A percentile compares a stretch with the other conserved stretches of the same genome.
These are phyloP conservation scores for Yponomeuta plumbellus DNA, from an alignment of 2,888 invertebrate genomes.

Conservation along the genomic window DNA sequence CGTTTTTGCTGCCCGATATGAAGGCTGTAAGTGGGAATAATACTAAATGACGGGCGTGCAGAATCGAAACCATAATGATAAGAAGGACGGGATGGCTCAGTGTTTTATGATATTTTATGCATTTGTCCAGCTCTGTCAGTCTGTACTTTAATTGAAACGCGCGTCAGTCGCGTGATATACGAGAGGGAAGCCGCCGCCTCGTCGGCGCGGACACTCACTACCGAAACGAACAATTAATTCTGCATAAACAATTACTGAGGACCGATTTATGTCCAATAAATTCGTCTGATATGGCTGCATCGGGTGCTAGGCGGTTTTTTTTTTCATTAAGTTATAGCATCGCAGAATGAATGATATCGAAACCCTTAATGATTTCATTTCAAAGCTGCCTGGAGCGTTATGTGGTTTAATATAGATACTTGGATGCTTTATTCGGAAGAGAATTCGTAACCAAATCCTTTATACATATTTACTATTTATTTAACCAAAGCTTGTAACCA, in stretches of 20 bases:
- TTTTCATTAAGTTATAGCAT: background rate
- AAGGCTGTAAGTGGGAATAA: constrained; percentile 10
- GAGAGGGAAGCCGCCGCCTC: constrained; percentile 36
- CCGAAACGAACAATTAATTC: constrained; percentile 53
- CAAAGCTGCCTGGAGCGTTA: constrained; percentile 36
- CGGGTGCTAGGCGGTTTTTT: constrained; percentile 33
- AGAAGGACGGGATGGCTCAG: constrained; percentile 18
- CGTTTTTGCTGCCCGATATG: constrained; percentile 1
- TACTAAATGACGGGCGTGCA: constrained; percentile 27
- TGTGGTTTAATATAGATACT: constrained; percentile 11
- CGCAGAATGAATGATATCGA: constrained; percentile 14
- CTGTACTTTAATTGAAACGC: constrained; percentile 62
- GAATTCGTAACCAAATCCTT: constrained; percentile 3
- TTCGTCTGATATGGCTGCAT: constrained; percentile 35
- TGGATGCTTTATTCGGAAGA: background rate
- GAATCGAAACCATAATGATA: constrained; percentile 27
- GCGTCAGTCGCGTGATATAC: constrained; percentile 56
- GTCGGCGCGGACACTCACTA: constrained; percentile 37
- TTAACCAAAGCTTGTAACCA: constrained; percentile 31
- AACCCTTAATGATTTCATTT: constrained; percentile 55
- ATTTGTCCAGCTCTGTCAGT: constrained; percentile 48
- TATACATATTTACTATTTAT: constrained; percentile 11
- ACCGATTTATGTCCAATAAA: constrained; percentile 58
- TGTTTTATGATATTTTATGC: constrained; percentile 31
- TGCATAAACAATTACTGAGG: constrained; percentile 58